A percentile compares a stretch with the other conserved stretches of the same genome.
These are phyloP conservation scores for Sarcophilus harrisii DNA, from an alignment of 2,797 vertebrate genomes.

Conservation along the genomic window DNA sequence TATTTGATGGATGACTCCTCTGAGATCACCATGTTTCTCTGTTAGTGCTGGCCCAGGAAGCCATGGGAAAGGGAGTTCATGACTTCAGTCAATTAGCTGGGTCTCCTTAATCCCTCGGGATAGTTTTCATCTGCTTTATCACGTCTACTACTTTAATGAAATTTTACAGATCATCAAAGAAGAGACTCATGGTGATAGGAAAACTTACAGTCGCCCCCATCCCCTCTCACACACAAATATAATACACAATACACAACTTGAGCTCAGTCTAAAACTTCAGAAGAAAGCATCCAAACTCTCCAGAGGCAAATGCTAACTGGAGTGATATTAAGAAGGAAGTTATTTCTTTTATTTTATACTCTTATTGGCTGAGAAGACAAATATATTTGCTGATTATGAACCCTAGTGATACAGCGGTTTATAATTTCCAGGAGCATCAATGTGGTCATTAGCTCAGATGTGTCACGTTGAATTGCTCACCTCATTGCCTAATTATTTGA, in stretches of 20 bases:
- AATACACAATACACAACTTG: neutral
- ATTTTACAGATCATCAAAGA: slow-evolving; percentile 83
- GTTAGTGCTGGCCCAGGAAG: slow-evolving; percentile 80
- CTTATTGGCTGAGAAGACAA: neutral
- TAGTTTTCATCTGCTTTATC: slow-evolving; percentile 84
- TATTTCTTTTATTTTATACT: neutral
- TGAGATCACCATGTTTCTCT: slow-evolving; percentile 80
- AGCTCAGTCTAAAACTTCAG: neutral
- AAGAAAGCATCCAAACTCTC: neutral
- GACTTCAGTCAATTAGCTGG: slow-evolving; percentile 84
- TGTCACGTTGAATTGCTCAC: neutral
- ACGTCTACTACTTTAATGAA: slow-evolving; percentile 84
- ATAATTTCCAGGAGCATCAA: neutral
- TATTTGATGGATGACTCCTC: slow-evolving; percentile 84
- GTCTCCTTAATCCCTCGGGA: slow-evolving; percentile 80
- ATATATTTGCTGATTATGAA: neutral
- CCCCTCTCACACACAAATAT: neutral
- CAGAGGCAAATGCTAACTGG: neutral
- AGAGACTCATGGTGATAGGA: slow-evolving; percentile 77
- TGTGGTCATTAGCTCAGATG: neutral
- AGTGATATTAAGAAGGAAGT: neutral
- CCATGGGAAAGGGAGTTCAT: slow-evolving; percentile 82
- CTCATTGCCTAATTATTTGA: neutral
- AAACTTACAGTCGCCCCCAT: slow-evolving; percentile 68
- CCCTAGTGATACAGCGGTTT: neutral